Conservation (phyloP, 2,113 vertebrate genomes). For the Odontesthes bonariensis region DNA sequence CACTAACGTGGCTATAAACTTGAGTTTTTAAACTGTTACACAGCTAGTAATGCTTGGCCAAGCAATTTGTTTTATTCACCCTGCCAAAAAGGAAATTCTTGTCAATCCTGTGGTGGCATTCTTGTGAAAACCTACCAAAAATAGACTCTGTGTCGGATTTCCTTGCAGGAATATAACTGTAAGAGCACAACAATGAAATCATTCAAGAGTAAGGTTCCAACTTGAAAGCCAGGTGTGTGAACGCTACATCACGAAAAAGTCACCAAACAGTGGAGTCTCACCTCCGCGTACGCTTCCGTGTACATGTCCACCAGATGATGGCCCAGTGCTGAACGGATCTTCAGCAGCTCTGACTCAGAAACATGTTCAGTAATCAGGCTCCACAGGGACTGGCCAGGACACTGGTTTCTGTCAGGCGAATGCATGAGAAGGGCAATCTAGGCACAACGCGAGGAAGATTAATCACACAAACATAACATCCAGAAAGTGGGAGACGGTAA, state of each 20-base stretch:
- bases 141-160: slow-evolving; percentile 11
- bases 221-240: slow-evolving; percentile 3
- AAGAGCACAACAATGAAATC: neutral
- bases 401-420: slow-evolving; percentile 56
- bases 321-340: slow-evolving; percentile 83
- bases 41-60: slow-evolving; percentile 32
- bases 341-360: slow-evolving; percentile 78
- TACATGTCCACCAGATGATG: slow-evolving; percentile 83
- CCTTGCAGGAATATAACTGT: slow-evolving; percentile 6
- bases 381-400: slow-evolving; percentile 81
- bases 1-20: slow-evolving; percentile 17
- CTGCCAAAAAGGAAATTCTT: slow-evolving; percentile 43
- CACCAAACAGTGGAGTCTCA: slow-evolving; percentile 54
- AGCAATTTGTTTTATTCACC: slow-evolving; percentile 14
- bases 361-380: slow-evolving; percentile 82
- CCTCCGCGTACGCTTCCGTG: slow-evolving; percentile 85
- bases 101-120: slow-evolving; percentile 29
- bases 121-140: slow-evolving; percentile 21
- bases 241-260: neutral
- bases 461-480: neutral
- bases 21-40: slow-evolving; percentile 27
- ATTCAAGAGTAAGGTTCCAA: neutral
- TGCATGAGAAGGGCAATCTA: slow-evolving; percentile 54
- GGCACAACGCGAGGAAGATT: neutral
- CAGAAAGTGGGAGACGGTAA: neutral